Evolutionary conservation across 2,888 invertebrate genomes (phyloP).

Genomic region (Euplagia quadripunctaria): DNA sequence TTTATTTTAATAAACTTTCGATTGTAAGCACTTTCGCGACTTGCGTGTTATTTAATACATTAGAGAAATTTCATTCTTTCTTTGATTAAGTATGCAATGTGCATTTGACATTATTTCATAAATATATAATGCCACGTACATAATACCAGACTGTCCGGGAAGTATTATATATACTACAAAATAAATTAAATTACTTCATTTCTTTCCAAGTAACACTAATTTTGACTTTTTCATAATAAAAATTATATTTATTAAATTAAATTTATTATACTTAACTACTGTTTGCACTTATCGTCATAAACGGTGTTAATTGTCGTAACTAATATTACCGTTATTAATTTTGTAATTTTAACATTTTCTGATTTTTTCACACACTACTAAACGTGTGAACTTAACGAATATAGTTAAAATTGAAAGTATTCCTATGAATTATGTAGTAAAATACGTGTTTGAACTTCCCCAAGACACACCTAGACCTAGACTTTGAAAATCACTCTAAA

Average conservation of each 20-base stretch:
- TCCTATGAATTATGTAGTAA: not conserved
- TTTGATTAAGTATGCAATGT: not conserved
- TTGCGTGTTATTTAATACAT: not conserved
- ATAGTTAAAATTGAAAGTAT: not conserved
- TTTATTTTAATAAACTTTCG: not conserved
- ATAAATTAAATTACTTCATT: too few relatives aligned
- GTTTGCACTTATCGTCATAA: not conserved
- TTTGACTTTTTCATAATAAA: too few relatives aligned
- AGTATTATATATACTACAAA: not conserved
- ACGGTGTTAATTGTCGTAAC: not conserved
- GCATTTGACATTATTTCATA: not conserved
- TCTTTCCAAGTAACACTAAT: too few relatives aligned
- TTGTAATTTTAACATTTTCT: not conserved
- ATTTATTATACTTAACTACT: not conserved
- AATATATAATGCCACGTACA: not conserved
- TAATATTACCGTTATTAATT: not conserved
- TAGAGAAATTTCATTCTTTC: not conserved
- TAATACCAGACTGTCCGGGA: not conserved
- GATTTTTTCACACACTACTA: not conserved
- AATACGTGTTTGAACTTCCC: not conserved
- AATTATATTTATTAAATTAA: not conserved
- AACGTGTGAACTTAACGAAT: not conserved
- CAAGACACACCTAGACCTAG: too few relatives aligned
- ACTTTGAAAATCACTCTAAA: too few relatives aligned
- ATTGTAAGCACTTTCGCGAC: conserved; percentile 7